Base-by-base conservation (phyloP, 2,888 invertebrate species). In the Ypsolopha sequella region DNA sequence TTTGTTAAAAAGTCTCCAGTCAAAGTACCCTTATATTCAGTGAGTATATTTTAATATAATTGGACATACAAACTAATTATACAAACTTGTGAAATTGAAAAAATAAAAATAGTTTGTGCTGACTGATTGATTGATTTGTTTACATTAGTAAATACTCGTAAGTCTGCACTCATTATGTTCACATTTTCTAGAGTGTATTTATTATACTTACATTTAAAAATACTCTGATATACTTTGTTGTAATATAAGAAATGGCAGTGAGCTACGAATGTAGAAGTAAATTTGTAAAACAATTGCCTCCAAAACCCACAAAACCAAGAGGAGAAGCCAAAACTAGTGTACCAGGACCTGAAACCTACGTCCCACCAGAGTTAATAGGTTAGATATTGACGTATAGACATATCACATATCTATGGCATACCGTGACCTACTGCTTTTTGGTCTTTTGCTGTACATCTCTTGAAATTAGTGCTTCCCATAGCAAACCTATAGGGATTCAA, bases 181-280 rank as follows among this genome's bases (percentile, higher is more conserved):
- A 39, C 2, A 24, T 24, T 24, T 24, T 24, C 24, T 24, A 3
- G 24, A 3, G n/a, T 24, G 24, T 24, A n/a, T 24, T 24, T 4
- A 24, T 24, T 24, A 24, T 24, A 24, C 4, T 4, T 24, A 24
- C 24, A 24, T 24, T 24, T 24, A 24, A 4, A 24, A 24, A 24
- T 24, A 24, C 24, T 3, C 4, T 24, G 24, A 24, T 4, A 24
- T 24, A 3, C 24, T 24, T 4, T 2, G 2, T 24, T 24, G 4
- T 24, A 24, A 24, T 24, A 24, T 24, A 24, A 24, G 2, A 24
- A 24, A 78, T 80, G 82, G 77, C 80, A 44, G 79, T 68, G 74
- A 75, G 79, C 36, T 79, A 70, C 66, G 78, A 76, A 58, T 84
- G 84, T 51, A 67, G 73, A 54, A 56, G 68, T 1, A 75, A 68